Base-by-base conservation (phyloP, 2,888 invertebrate genomes). In the Parnassius apollo region DNA sequence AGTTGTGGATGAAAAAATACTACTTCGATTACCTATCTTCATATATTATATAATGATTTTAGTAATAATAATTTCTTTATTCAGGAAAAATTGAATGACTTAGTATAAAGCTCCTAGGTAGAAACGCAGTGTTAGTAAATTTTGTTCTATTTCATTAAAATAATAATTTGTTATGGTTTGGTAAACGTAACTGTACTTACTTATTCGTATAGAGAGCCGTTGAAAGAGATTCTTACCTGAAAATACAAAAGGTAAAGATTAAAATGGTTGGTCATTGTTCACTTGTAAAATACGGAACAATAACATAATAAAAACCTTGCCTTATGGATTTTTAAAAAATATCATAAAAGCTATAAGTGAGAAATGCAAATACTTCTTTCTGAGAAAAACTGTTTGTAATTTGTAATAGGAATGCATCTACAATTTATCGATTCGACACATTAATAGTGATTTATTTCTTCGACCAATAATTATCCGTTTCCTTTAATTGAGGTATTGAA, bases 391-490 rank as follows among this genome's bases (percentile, higher is more conserved):
- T 3, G 2, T 18, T 18, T 35, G 35, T 35, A 35, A 35, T 35
- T 35, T 35, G 35, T 35, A 35, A 35, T 35, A 35, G 35, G 35
- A 35, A 35, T 35, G 35, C 35, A 35, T 48, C 61, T 65, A 62
- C 51, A 64, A 61, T 67, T 67, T 67, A 67, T 55, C 57, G 61
- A 68, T 67, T 66, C 65, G 68, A 61, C 64, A 65, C 68, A 68
- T 66, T 11, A 9, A 61, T n/a, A 51, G 11, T 56, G 62, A 46
- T 64, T 59, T 62, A 61, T 68, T 66, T 54, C 35, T 65, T 63
- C 55, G 65, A 57, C 48, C 58, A 48, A 55, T 61, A 65, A 68
- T 66, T 68, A 68, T 65, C 48, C 48, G 62, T 68, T 66, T 67
- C 68, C 67, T 44, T 49, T 54, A 25, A 58, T 44, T 48, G 61